Evolutionary conservation across 2,888 invertebrate genomes (phyloP).

Genomic region (Idaea dimidiata): DNA sequence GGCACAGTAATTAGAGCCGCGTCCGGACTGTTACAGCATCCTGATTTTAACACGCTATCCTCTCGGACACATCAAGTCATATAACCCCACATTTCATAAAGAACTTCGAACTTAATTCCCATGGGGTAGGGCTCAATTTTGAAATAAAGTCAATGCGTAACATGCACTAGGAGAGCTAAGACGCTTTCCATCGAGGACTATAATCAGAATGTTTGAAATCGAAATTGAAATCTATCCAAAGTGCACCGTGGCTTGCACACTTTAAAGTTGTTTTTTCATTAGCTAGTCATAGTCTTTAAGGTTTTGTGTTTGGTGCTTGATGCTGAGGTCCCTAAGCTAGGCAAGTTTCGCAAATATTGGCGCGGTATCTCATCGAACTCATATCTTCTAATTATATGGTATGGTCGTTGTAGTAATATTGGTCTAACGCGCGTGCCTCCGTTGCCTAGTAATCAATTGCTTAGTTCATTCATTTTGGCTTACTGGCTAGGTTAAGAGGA

Average conservation of each 20-base stretch:
- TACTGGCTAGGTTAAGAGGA: constrained; percentile 1
- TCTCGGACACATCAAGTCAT: not conserved
- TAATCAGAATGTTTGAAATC: not conserved
- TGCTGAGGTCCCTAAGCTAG: constrained; percentile 65
- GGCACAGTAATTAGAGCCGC: constrained; percentile 73
- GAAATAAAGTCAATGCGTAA: not conserved
- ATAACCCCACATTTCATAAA: not conserved
- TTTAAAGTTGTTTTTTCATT: not conserved
- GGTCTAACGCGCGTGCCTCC: constrained; percentile 35
- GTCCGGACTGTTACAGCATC: constrained; percentile 74
- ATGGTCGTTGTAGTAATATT: constrained; percentile 42
- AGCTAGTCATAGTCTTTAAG: not conserved
- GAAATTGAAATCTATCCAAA: not conserved
- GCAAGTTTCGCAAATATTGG: constrained; percentile 73
- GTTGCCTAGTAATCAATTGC: constrained; percentile 40
- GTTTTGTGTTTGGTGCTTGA: constrained; percentile 15
- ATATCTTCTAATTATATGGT: constrained; percentile 78
- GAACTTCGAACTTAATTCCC: not conserved
- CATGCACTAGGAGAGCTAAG: not conserved
- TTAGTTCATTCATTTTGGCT: constrained; percentile 23
- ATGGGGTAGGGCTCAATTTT: not conserved
- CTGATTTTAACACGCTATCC: constrained; percentile 66
- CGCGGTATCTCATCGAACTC: constrained; percentile 74
- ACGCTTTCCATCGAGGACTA: not conserved
- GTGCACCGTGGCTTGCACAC: not conserved